Conservation (phyloP, 2,888 invertebrate genomes). For the Volucella inflata region DNA sequence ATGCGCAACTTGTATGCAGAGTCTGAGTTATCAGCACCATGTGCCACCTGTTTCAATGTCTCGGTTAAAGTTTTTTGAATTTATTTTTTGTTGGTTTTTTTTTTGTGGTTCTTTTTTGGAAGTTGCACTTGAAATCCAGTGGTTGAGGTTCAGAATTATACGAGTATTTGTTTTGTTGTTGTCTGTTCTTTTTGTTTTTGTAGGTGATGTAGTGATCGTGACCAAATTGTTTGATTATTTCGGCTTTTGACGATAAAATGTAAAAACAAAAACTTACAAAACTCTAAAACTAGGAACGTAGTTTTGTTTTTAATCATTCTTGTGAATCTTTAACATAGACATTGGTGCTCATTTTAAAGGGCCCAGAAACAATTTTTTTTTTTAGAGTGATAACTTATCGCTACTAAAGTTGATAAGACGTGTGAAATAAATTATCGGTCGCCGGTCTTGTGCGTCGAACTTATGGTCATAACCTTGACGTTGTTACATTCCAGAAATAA, state of each 20-base stretch:
- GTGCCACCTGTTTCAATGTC: constrained; percentile 72
- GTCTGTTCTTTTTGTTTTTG: constrained; percentile 14
- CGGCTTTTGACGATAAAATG: not conserved
- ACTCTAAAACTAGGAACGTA: not conserved
- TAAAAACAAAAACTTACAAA: not conserved
- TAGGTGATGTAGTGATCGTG: not conserved
- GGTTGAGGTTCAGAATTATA: not conserved
- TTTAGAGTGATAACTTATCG: constrained; percentile 19
- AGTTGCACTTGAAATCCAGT: constrained; percentile 47
- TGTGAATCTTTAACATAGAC: constrained; percentile 14
- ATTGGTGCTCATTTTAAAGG: not conserved
- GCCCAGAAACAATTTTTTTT: constrained; percentile 10
- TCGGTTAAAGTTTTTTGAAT: constrained; percentile 47
- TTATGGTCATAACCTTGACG: constrained; percentile 23
- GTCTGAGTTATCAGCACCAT: constrained; percentile 45
- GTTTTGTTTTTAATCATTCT: not conserved
- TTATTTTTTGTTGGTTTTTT: constrained; percentile 25
- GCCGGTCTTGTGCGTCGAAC: not conserved
- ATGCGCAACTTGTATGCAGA: constrained; percentile 42
- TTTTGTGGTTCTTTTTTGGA: constrained; percentile 27
- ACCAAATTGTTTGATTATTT: constrained; percentile 1
- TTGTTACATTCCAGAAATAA: not conserved
- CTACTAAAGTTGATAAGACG: constrained; percentile 12
- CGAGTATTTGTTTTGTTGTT: constrained; percentile 15
- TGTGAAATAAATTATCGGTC: constrained; percentile 10